Base-by-base conservation (phyloP, 2,888 invertebrate genomes). In the Heliconius ethilla region DNA sequence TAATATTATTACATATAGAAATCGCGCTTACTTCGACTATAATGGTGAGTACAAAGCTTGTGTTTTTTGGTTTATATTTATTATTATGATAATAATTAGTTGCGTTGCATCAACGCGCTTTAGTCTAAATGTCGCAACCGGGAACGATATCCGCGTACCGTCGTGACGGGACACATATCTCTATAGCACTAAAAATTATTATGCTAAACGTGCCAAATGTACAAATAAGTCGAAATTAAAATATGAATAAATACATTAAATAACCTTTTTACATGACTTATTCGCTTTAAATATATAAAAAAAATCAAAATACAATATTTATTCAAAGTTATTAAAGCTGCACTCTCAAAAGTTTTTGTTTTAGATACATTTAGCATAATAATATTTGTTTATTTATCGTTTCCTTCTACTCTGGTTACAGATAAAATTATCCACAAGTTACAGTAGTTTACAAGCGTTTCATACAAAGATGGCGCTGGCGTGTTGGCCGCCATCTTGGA, bases 31-130 rank as follows among this genome's bases (percentile, higher is more conserved):
- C 81, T 82, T 83, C 82, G 62, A 84, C 86, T 87, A 88, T 87
- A 88, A 84, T 89, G 91, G 89, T 91, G 91, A 84, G 91, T 87
- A 90, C 89, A 63, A 93, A 93, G 93, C 92, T 72, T 90, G 89
- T 91, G 67, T 69, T 69, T 92, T 93, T 93, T 92, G 91, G 92
- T 91, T 91, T 91, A 89, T 76, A 55, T 33, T 40, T 51, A 73
- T 89, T 89, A 70, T 85, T 86, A 84, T 29, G 84, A 86, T 85
- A 55, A 86, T 84, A 78, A 78, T 79, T 33, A 72, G n/a, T 33
- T 6, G 67, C 67, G 67, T 69, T 69, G 67, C 25, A 40, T 40
- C 67, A 69, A 69, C 67, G 67, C 67, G 40, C 13, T 40, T 25
- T 40, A 67, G 37, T 67, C 67, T 67, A 37, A 37, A 10, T 67